These are phyloP conservation scores for Perca fluviatilis DNA, from an alignment of 2,113 vertebrate species.

Conservation along the genomic window DNA sequence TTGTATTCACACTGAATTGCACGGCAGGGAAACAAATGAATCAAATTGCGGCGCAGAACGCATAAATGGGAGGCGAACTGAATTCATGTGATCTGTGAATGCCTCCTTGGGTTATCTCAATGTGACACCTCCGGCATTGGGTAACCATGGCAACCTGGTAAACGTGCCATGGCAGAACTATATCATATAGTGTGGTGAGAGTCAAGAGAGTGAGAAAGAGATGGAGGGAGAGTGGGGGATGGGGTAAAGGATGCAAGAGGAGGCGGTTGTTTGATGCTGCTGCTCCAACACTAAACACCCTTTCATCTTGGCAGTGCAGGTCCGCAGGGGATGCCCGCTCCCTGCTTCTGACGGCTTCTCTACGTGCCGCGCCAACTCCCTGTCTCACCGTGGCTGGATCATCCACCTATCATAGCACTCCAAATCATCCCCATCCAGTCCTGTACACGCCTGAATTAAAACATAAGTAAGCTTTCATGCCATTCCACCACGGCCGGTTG, in stretches of 20 bases:
- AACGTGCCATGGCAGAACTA: slow-evolving; percentile 80
- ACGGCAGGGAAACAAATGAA: slow-evolving; percentile 73
- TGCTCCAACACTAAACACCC: slow-evolving; percentile 83
- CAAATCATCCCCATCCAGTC: slow-evolving; percentile 65
- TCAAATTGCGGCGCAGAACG: slow-evolving; percentile 67
- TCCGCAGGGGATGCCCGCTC: slow-evolving; percentile 80
- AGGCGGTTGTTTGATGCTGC: slow-evolving; percentile 84
- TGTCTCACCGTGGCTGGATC: slow-evolving; percentile 70
- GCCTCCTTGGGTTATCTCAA: slow-evolving; percentile 81
- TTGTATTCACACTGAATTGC: slow-evolving; percentile 77
- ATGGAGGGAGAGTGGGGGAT: slow-evolving; percentile 70
- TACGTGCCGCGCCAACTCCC: slow-evolving; percentile 73
- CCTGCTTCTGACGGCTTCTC: slow-evolving; percentile 76
- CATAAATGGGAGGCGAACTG: slow-evolving; percentile 70
- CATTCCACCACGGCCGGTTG: slow-evolving; percentile 34
- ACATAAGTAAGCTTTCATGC: slow-evolving; percentile 68
- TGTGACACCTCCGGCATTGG: slow-evolving; percentile 75
- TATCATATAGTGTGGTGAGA: slow-evolving; percentile 79
- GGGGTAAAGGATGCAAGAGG: slow-evolving; percentile 76
- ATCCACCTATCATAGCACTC: slow-evolving; percentile 70
- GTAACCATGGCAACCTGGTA: slow-evolving; percentile 85
- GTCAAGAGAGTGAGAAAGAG: slow-evolving; percentile 61
- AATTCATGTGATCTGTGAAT: slow-evolving; percentile 84
- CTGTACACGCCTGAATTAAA: slow-evolving; percentile 62
- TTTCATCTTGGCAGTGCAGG: slow-evolving; percentile 83